These are phyloP conservation scores for Nanorana parkeri DNA, from an alignment of 2,113 vertebrate genomes.

Conservation along the genomic window DNA sequence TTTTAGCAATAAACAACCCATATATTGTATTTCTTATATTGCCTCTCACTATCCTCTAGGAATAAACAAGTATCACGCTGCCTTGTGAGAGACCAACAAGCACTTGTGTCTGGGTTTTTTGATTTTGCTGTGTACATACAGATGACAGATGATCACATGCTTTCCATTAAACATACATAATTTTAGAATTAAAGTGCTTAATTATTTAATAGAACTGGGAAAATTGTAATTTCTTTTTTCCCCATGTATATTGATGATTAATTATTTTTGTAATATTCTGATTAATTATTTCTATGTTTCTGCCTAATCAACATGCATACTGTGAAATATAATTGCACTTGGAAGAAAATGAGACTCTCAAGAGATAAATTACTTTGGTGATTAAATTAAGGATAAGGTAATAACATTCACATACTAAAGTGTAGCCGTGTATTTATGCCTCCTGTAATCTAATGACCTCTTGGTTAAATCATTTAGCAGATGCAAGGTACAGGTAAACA, in stretches of 20 bases:
- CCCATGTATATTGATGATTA: slow-evolving; percentile 79
- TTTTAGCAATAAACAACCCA: no score
- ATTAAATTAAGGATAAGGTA: slow-evolving; percentile 85
- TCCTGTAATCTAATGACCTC: slow-evolving; percentile 62
- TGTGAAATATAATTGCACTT: slow-evolving; percentile 83
- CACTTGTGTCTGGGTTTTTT: slow-evolving; percentile 1
- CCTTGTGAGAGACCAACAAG: not conserved
- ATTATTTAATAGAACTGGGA: slow-evolving; percentile 84
- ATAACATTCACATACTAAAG: slow-evolving; percentile 67
- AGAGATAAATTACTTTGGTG: slow-evolving; percentile 81
- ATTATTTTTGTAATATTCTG: slow-evolving; percentile 86
- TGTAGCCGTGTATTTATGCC: slow-evolving; percentile 59
- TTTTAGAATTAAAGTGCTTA: slow-evolving; percentile 81
- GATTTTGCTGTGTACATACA: slow-evolving; percentile 43
- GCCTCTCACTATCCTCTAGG: no score
- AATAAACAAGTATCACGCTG: no score
- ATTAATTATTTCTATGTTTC: slow-evolving; percentile 83
- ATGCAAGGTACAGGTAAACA: slow-evolving; percentile 54
- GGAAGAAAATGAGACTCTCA: slow-evolving; percentile 79
- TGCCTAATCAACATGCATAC: slow-evolving; percentile 83
- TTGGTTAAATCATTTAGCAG: slow-evolving; percentile 48
- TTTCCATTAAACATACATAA: slow-evolving; percentile 70
- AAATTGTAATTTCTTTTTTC: slow-evolving; percentile 70
- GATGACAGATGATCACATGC: slow-evolving; percentile 29
- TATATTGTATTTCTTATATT: no score